These are phyloP conservation scores for Pocillopora verrucosa DNA, from an alignment of 64 coral and sea anemone genomes.

Conservation along the genomic window DNA sequence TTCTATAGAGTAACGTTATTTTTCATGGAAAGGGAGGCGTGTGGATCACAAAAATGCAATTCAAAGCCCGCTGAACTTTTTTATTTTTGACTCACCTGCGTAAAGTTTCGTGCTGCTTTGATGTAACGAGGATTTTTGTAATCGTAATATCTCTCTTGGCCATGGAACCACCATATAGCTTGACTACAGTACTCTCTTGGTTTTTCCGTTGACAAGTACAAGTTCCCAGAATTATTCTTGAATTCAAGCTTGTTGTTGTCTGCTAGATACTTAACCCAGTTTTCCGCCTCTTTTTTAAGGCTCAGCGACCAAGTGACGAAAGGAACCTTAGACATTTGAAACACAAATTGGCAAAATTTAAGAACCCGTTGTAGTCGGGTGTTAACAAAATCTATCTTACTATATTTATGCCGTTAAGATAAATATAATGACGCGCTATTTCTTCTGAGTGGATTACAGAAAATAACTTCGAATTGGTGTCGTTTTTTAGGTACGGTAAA, in stretches of 20 bases:
- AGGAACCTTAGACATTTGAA: constrained; percentile 20
- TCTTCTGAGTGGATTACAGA: too few relatives aligned
- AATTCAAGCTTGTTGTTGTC: neutral
- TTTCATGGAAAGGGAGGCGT: neutral
- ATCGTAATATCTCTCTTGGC: constrained; percentile 29
- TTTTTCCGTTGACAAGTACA: neutral
- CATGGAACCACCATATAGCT: constrained; percentile 22
- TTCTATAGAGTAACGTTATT: too few relatives aligned
- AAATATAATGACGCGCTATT: too few relatives aligned
- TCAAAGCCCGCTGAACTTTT: too few relatives aligned
- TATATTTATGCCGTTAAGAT: too few relatives aligned
- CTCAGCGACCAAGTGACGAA: constrained; percentile 4
- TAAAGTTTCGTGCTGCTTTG: constrained; percentile 2
- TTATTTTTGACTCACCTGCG: neutral
- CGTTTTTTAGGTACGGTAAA: too few relatives aligned
- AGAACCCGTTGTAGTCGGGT: neutral
- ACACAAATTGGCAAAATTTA: neutral
- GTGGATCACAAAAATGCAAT: too few relatives aligned
- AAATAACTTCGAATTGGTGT: too few relatives aligned
- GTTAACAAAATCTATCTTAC: too few relatives aligned
- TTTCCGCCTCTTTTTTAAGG: constrained; percentile 23
- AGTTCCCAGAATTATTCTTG: constrained; percentile 25
- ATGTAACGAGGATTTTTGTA: constrained; percentile 5
- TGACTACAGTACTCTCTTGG: constrained; percentile 8
- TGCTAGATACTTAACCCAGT: constrained; percentile 37